Percentiles rank a stretch among this genome's conserved stretches.
Evolutionary conservation across 2,888 invertebrate genomes (phyloP).

Genomic region (Elysia crispata): DNA sequence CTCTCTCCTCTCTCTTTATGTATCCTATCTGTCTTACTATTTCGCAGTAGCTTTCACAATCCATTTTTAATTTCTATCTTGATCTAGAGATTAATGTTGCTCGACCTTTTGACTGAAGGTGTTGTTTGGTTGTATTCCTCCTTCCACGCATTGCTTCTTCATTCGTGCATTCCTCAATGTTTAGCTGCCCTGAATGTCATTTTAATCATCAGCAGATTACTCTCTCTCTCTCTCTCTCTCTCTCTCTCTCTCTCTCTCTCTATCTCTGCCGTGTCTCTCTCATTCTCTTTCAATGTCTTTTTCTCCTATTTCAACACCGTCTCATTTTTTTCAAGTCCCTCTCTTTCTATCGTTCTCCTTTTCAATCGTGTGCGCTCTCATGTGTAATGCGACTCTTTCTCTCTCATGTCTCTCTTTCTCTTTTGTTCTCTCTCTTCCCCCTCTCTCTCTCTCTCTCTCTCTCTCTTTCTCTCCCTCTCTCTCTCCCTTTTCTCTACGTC

Average conservation of each 20-base stretch:
- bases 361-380: no score
- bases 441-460: slow-evolving; percentile 23
- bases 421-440: no score
- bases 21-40: no score
- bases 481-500: slow-evolving; percentile 24
- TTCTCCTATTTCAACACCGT: background rate
- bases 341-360: slow-evolving; percentile 23
- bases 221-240: slow-evolving; percentile 25
- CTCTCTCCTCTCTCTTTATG: no score
- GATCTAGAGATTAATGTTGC: no score
- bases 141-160: background rate
- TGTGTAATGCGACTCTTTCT: slow-evolving; percentile 15
- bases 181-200: background rate
- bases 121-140: no score
- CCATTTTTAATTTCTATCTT: no score
- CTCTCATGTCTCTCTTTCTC: slow-evolving; percentile 25
- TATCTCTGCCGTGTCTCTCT: background rate
- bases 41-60: no score
- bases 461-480: slow-evolving; percentile 26
- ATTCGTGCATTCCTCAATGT: background rate
- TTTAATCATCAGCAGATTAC: background rate
- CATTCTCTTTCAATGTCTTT: slow-evolving; percentile 1
- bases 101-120: no score
- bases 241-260: slow-evolving; percentile 19
- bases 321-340: slow-evolving; percentile 3